A percentile compares a stretch with the other conserved stretches of the same genome.
Conservation (phyloP, 2,888 invertebrate species). For the Machimus rusticus region DNA sequence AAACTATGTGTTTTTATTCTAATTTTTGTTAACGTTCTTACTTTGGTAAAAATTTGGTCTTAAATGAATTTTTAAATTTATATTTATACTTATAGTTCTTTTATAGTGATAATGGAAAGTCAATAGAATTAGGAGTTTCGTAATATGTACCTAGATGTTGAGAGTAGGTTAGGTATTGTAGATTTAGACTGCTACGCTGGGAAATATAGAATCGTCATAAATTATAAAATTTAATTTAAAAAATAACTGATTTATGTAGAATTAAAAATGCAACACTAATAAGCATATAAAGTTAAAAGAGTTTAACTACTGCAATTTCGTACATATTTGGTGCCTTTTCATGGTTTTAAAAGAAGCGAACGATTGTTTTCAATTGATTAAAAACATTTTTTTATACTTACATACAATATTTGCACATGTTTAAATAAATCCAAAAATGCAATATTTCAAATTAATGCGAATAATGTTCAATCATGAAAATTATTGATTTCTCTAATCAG, state of each 20-base stretch:
- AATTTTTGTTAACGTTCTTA: background rate
- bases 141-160: background rate
- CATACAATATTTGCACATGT: too few species aligned
- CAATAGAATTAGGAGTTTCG: background rate
- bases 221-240: background rate
- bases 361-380: too few species aligned
- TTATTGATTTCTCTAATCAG: too few species aligned
- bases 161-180: background rate
- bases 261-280: background rate
- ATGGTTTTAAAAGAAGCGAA: too few species aligned
- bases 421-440: too few species aligned
- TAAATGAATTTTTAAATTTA: background rate
- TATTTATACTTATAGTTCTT: background rate
- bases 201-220: background rate
- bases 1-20: constrained; percentile 54
- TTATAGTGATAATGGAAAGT: background rate
- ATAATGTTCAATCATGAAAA: too few species aligned
- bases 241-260: background rate
- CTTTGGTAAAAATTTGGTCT: background rate
- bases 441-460: too few species aligned
- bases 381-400: too few species aligned
- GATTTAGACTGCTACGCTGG: background rate
- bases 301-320: too few species aligned
- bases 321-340: too few species aligned
- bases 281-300: too few species aligned